Evolutionary conservation across 1,140 invertebrate species (phyloP).

Genomic region (Rhopalosiphum maidis): DNA sequence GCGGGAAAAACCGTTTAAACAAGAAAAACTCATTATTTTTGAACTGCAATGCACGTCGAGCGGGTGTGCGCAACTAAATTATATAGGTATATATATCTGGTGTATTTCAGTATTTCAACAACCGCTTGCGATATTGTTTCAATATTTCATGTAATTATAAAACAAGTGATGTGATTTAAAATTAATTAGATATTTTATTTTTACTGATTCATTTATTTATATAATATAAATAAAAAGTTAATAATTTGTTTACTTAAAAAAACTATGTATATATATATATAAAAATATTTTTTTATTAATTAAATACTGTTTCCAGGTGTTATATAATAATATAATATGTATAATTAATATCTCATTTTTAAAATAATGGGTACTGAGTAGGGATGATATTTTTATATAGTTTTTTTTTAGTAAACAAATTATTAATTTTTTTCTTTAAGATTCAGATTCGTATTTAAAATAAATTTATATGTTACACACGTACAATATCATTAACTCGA

Average conservation of each 20-base stretch:
- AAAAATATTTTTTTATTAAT: background rate
- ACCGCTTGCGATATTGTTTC: background rate
- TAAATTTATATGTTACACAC: too few species aligned
- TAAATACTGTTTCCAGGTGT: background rate
- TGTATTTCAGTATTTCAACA: background rate
- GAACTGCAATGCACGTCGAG: background rate
- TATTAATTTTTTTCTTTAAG: too few species aligned
- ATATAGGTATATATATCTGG: background rate
- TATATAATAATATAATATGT: background rate
- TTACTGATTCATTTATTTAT: background rate
- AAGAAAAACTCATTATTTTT: conserved; percentile 11
- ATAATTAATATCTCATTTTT: background rate
- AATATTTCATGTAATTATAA: background rate
- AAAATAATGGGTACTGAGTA: background rate
- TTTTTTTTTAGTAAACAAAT: too few species aligned
- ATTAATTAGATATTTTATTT: background rate
- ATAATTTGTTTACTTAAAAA: too few species aligned
- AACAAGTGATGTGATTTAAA: background rate
- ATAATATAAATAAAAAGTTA: too few species aligned
- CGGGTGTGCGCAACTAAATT: background rate
- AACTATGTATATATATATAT: too few species aligned
- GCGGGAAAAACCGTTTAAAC: background rate
- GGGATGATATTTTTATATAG: too few species aligned
- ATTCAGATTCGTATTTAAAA: too few species aligned
- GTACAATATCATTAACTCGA: background rate